Evolutionary conservation across 2,888 invertebrate species (phyloP), one percentile per base, ranked within the genome.

Genomic region (Onchidella celtica): DNA sequence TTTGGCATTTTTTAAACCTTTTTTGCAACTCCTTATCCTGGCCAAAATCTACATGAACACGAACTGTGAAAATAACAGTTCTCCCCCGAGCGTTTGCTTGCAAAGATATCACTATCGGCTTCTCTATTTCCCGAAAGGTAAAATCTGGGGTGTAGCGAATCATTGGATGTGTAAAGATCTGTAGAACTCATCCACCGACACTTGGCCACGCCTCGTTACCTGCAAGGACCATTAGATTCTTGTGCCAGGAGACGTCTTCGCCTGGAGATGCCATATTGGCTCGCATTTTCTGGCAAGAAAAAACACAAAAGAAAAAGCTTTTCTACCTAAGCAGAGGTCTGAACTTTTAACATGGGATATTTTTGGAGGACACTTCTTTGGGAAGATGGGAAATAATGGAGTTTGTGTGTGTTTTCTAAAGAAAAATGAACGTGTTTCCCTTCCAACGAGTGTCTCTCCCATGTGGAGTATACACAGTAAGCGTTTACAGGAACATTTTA

Each of bases 131-230:
- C n/a, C 59, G 61, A 73, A 59, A 73, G 36, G 24, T 59, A n/a
- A n/a, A 73, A n/a, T 59, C 57, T 9, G n/a, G 4, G n/a, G 57
- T 32, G 32, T 9, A 55, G 55, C 29, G 27, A 70, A 70, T 70
- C 55, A 3, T 21, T 34, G 72, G 59, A 73, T 36, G 73, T 27
- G 73, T 24, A 38, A 34, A 59, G 34, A 32, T 57, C 61, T 61
- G 73, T 38, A 27, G 55, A 59, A 36, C 59, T 73, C 73, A 61
- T 73, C 73, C 38, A 73, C 9, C n/a, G 61, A 11, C 73, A 34
- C 59, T 59, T 3, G 36, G 73, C n/a, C 24, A 61, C 73, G 73
- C 34, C 61, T 73, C 73, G 36, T 73, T 73, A 73, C 59, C 36
- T 1, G 73, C 21, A 73, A 36, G 61, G 29, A 3, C 61, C 61